Evolutionary conservation across 92 coral and sea anemone genomes (phyloP), one percentile per base, ranked within the genome.

Genomic region (Hydrozoanthus gracilis): DNA sequence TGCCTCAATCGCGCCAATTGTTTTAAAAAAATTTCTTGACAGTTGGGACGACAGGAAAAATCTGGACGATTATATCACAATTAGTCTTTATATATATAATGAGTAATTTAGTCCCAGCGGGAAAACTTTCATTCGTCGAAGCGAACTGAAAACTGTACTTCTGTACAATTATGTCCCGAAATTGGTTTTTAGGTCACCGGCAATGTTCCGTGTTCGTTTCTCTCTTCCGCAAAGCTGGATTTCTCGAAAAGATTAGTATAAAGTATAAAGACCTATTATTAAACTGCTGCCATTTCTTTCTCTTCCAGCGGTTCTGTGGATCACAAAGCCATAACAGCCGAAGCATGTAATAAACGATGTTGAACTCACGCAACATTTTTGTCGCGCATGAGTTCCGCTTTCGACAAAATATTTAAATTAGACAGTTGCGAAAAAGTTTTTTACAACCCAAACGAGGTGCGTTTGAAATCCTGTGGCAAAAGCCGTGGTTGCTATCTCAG

Each of bases 321-420:
- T 58, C 84, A 67, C 84, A 62, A 79, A 47, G 71, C 49, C n/a
- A 39, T n/a, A 48, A n/a, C 52, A 62, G 55, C 52, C 62, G 73
- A 79, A 44, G 72, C 83, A 46, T 78, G 71, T 44, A 78, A 44
- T 78, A 9, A 35, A 27, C 39, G 39, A 27, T 45, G 56, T n/a
- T 6, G 7, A 0, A 4, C 72, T 62, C 84, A 79, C 47, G 84
- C 70, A 79, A 79, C 51, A 16, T 61, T 58, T 45, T n/a, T 27
- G 39, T 4, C 56, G 3, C 8, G 51, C 18, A 18, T 18, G 46
- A 51, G 79, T 4, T 44, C 14, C 18, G 27, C 47, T 45, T 15
- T 11, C 8, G 55, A 12, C 27, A 4, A 13, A 72, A 72, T 45
- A n/a, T 4, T 72, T 54, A 72, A 72, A 45, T 46, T 48, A 14